Base-by-base conservation (phyloP, 1,140 invertebrate genomes). In the Panagrolaimus sp. region DNA sequence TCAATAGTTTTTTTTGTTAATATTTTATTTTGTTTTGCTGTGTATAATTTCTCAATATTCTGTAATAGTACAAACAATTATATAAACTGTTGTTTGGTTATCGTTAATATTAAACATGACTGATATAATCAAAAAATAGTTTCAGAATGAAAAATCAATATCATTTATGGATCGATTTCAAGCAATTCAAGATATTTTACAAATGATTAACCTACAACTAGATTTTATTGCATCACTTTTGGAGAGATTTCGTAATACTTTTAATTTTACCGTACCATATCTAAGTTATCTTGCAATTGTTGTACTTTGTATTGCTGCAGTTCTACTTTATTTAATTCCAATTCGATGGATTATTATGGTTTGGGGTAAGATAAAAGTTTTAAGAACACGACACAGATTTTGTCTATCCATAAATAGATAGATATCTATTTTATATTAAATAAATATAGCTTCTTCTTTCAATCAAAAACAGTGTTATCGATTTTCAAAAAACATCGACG, bases 251-350 rank as follows among this genome's bases (percentile, higher is more conserved):
- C 69, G 70, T 42, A 83, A 83, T 84, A 90, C 93, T 67, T 93
- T 97, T 85, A 96, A 96, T 83, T 98, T 97, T 85, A 93, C 92
- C 43, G 91, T 97, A 71, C 93, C 95, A 63, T 97, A 96, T 87
- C 85, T 98, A 65, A 95, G 93, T 74, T 92, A 90, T 86, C 85
- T 98, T 76, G 92, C 93, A 16, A 90, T 97, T 68, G 75, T 86
- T 53, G 81, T 81, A 5, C 74, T 88, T 11, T 74, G 69, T 31
- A 48, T 85, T 9, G 85, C 76, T 38, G 84, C 83, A 7, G 84
- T 91, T 9, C 88, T 98, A 5, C 85, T 98, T 3, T 98, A 96
- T 81, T 88, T 90, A 70, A 89, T 98, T 77, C 94, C 94, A 14
- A 83, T 96, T 44, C 87, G 94, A 80, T 93, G 91, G 84, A 86